phyloP scores from a whole-genome alignment of 2,113 vertebrate species.

The Canis aureus region DNA sequence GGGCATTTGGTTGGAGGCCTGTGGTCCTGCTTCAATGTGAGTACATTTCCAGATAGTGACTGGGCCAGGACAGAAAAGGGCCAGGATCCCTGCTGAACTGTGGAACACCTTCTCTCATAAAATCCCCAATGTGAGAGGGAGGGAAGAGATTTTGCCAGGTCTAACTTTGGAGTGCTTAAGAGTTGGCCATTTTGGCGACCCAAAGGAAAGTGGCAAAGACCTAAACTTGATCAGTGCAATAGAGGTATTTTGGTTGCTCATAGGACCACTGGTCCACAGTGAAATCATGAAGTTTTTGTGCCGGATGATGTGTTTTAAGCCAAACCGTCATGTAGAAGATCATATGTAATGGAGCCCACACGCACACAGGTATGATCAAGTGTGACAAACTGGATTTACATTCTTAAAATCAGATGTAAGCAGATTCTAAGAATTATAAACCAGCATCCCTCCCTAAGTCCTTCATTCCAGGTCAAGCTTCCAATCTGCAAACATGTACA shows the following conservation, averaged over 20 bases:
- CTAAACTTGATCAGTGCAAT: background rate
- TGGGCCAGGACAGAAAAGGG: too few relatives aligned
- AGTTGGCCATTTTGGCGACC: background rate
- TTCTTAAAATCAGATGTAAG: background rate
- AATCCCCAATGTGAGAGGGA: background rate
- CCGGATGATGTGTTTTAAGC: background rate
- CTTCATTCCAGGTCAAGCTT: background rate
- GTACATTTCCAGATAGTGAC: background rate
- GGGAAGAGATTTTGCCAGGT: background rate
- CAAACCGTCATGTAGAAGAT: background rate
- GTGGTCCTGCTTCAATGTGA: too few relatives aligned
- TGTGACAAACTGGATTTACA: background rate
- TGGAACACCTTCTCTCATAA: accelerated
- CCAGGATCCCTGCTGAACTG: background rate
- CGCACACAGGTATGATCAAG: background rate
- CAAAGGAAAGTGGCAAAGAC: background rate
- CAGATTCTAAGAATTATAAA: background rate
- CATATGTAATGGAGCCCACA: accelerated
- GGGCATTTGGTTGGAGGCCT: background rate
- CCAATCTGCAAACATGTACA: background rate
- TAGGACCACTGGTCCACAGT: background rate
- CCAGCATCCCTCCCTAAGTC: background rate
- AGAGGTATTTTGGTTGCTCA: background rate
- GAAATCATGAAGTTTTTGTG: background rate
- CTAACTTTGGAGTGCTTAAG: background rate